phyloP scores from a whole-genome alignment of 2,797 vertebrate genomes.

The Tapera naevia region DNA sequence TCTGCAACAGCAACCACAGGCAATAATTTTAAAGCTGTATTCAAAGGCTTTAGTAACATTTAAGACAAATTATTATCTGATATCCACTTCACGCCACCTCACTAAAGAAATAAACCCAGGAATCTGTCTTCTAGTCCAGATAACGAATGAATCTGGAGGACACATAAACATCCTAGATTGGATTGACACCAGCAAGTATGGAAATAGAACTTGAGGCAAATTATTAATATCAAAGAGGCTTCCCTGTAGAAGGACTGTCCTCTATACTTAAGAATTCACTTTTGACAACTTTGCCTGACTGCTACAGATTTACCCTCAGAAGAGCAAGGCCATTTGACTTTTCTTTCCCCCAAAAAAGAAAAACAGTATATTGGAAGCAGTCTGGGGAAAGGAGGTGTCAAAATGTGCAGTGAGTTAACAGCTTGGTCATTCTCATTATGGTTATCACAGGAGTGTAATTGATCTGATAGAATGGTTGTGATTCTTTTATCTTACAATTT shows the following conservation, averaged over 20 bases:
- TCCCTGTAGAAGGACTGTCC: background rate
- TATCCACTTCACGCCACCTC: background rate
- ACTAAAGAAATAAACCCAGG: background rate
- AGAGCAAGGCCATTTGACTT: background rate
- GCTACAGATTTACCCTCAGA: background rate
- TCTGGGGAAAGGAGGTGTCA: background rate
- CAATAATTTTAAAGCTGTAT: background rate
- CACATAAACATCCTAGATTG: background rate
- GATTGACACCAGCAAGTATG: background rate
- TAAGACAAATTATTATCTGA: background rate
- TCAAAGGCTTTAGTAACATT: background rate
- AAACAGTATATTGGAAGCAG: rapidly evolving
- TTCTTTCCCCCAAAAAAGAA: background rate
- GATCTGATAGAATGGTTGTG: background rate
- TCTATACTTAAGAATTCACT: background rate
- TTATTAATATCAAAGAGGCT: background rate
- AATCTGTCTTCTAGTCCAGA: background rate
- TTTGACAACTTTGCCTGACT: background rate
- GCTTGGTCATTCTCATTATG: background rate
- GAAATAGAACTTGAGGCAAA: background rate
- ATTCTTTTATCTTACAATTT: background rate
- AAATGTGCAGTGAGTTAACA: background rate
- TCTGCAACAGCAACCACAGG: background rate
- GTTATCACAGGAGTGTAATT: background rate
- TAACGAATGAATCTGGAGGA: background rate